Conservation (phyloP, 2,113 vertebrate genomes). For the Ornithorhynchus anatinus region DNA sequence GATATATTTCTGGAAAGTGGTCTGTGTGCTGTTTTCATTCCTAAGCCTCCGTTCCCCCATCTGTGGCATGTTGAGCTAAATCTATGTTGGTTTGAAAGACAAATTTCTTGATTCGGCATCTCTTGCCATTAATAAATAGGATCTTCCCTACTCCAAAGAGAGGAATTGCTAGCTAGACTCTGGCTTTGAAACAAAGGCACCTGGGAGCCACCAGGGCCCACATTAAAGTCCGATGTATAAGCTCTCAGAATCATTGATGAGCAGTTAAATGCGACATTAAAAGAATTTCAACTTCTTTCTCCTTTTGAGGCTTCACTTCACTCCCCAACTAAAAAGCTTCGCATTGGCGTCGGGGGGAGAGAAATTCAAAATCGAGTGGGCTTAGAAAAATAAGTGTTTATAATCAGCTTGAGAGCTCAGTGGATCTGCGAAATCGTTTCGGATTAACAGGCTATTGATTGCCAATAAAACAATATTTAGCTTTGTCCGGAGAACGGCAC, state of each 20-base stretch:
- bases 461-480: conserved; percentile 91
- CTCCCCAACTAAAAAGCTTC: conserved; percentile 56
- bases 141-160: not conserved
- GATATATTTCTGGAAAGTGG: too few species aligned
- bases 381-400: conserved; percentile 62
- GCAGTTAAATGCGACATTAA: conserved; percentile 44
- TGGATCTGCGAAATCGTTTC: conserved; percentile 80
- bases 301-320: conserved; percentile 61
- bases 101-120: too few species aligned
- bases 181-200: not conserved
- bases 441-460: conserved; percentile 84
- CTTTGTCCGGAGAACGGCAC: conserved; percentile 75
- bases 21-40: too few species aligned
- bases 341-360: conserved; percentile 39
- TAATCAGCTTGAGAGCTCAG: conserved; percentile 75
- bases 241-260: conserved; percentile 25
- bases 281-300: conserved; percentile 28
- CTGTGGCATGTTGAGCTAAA: too few species aligned
- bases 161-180: not conserved
- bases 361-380: conserved; percentile 67
- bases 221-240: conserved; percentile 3
- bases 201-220: not conserved
- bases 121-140: not conserved
- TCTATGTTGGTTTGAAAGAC: too few species aligned
- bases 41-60: too few species aligned